Percentiles rank a stretch among this genome's conserved stretches.
These are phyloP conservation scores for Syrista parreyssii DNA, from an alignment of 2,888 invertebrate species.

Conservation along the genomic window DNA sequence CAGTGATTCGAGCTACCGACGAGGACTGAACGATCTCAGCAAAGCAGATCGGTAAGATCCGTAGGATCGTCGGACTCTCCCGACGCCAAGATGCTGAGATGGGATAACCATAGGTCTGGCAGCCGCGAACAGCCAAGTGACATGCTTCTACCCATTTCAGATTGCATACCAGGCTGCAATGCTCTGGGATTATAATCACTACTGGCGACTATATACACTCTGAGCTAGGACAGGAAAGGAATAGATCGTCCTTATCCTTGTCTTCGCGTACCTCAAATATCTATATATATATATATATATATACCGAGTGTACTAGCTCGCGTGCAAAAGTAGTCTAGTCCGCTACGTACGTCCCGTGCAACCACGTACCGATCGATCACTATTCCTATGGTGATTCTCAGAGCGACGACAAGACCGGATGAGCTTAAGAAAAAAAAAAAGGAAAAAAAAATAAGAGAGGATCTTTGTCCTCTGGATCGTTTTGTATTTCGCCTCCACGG, in stretches of 20 bases:
- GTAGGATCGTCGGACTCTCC: neutral
- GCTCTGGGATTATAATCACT: conserved; percentile 50
- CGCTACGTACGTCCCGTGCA: neutral
- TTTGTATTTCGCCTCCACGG: neutral
- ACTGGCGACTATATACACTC: conserved; percentile 27
- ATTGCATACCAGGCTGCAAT: conserved; percentile 44
- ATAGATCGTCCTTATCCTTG: neutral
- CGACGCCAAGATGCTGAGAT: conserved; percentile 15
- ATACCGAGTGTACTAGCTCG: neutral
- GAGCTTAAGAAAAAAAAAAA: neutral
- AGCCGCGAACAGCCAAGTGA: conserved; percentile 57
- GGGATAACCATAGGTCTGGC: conserved; percentile 54
- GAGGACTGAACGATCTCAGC: neutral
- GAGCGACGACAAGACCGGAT: neutral
- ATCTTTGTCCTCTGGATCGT: neutral
- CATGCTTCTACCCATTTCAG: conserved; percentile 54
- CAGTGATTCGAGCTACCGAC: conserved; percentile 44
- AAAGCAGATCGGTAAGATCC: neutral
- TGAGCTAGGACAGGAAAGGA: conserved; percentile 23
- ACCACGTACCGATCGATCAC: neutral
- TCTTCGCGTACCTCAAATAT: neutral
- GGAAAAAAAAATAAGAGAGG: neutral
- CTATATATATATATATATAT: neutral
- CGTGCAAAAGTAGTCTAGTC: neutral
- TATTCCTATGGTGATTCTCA: neutral